A percentile compares a stretch with the other conserved stretches of the same genome.
Evolutionary conservation across 2,888 invertebrate genomes (phyloP).

Genomic region (Ashinkailepas kermadecensis): DNA sequence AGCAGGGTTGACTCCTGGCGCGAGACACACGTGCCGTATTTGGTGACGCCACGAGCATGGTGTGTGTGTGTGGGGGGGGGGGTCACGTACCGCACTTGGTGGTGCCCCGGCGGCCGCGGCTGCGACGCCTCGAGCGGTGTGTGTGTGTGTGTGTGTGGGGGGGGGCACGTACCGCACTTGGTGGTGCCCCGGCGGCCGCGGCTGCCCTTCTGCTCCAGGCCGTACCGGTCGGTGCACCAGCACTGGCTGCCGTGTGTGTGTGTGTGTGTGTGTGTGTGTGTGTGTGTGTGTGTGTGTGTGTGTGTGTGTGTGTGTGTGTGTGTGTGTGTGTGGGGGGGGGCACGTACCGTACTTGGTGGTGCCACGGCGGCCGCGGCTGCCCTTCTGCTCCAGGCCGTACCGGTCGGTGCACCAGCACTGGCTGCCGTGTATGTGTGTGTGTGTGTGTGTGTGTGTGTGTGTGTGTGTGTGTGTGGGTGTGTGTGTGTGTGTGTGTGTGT

Average conservation of each 20-base stretch:
- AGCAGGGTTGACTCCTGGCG: too few species aligned
- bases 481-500: neutral
- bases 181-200: too few species aligned
- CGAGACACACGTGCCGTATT: too few species aligned
- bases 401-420: constrained; percentile 92
- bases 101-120: constrained; percentile 65
- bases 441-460: neutral
- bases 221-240: constrained; percentile 66
- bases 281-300: neutral
- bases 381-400: constrained; percentile 79
- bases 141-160: neutral
- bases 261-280: constrained; percentile 39
- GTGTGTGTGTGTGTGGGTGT: neutral
- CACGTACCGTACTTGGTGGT: constrained; percentile 70
- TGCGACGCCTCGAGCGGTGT: constrained; percentile 46
- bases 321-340: neutral
- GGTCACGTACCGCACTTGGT: constrained; percentile 64
- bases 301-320: too few species aligned
- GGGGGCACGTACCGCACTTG: too few species aligned
- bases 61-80: neutral
- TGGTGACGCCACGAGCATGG: too few species aligned
- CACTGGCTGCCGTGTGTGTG: constrained; percentile 58
- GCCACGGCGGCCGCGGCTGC: constrained; percentile 65
- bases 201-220: too few species aligned
- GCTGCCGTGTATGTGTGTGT: constrained; percentile 56